Conservation (phyloP, 2,888 invertebrate species). For the Scaptomyza tumidula region DNA sequence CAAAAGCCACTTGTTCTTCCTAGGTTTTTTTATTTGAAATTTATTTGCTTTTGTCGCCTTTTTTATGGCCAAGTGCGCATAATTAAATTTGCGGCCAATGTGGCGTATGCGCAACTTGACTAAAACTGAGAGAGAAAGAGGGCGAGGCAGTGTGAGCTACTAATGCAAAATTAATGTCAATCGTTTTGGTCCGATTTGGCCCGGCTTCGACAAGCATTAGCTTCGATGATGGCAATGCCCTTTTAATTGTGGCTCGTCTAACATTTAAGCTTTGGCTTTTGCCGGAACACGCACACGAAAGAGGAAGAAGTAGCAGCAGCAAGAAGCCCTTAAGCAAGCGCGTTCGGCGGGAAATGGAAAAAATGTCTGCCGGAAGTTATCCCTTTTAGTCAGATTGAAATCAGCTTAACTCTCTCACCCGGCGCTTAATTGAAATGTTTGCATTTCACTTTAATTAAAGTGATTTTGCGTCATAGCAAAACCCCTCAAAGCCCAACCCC, state of each 20-base stretch:
- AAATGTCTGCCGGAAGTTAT: slow-evolving; percentile 72
- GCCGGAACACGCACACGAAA: slow-evolving; percentile 47
- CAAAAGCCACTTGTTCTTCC: slow-evolving; percentile 44
- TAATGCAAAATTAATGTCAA: slow-evolving; percentile 79
- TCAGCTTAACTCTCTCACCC: slow-evolving; percentile 64
- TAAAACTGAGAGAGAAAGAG: not conserved
- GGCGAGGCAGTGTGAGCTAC: slow-evolving; percentile 8
- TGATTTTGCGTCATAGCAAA: slow-evolving; percentile 32
- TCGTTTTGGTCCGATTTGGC: slow-evolving; percentile 45
- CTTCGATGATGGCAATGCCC: slow-evolving; percentile 60
- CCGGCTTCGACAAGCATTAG: slow-evolving; percentile 37
- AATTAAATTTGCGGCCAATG: slow-evolving; percentile 66
- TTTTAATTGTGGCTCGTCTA: slow-evolving; percentile 62
- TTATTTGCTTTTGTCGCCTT: slow-evolving; percentile 23
- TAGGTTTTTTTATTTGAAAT: slow-evolving; percentile 8
- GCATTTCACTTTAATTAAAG: slow-evolving; percentile 77
- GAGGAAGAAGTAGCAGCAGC: slow-evolving; percentile 7
- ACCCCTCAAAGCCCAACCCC: not conserved
- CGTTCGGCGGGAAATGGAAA: slow-evolving; percentile 39
- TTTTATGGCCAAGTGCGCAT: slow-evolving; percentile 61
- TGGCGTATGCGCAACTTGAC: slow-evolving; percentile 58
- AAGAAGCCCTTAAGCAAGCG: slow-evolving; percentile 33
- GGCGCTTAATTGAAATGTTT: slow-evolving; percentile 77
- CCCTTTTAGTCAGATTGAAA: slow-evolving; percentile 79
- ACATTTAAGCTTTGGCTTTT: slow-evolving; percentile 51